Percentiles rank a stretch among this genome's conserved stretches.
phyloP scores from a whole-genome alignment of 1,140 invertebrate genomes.

The Drosophila chauvacae region DNA sequence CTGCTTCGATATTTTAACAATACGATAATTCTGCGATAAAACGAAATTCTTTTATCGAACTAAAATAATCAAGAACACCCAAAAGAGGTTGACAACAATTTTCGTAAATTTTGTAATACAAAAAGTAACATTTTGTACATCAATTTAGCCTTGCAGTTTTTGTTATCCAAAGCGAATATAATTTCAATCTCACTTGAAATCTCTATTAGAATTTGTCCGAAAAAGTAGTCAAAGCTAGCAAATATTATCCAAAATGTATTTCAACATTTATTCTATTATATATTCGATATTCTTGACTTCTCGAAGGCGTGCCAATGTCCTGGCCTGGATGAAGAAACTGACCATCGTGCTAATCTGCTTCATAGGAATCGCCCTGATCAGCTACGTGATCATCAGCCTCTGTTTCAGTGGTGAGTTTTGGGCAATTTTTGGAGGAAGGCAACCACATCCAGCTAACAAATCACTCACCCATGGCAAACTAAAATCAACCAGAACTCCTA shows the following conservation, averaged over 20 bases:
- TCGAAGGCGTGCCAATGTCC: conserved; percentile 72
- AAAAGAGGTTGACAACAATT: no score
- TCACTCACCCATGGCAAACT: conserved; percentile 65
- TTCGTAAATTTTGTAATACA: not conserved
- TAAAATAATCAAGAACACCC: no score
- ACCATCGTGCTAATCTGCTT: conserved; percentile 81
- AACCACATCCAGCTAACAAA: conserved; percentile 60
- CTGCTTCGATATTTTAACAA: not conserved
- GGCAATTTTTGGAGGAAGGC: not conserved
- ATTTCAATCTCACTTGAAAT: not conserved
- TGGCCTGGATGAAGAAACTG: conserved; percentile 83
- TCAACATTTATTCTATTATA: not conserved
- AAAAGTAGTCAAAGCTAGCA: not conserved
- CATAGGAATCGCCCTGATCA: conserved; percentile 78
- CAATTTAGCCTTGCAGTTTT: not conserved
- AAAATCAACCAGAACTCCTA: conserved; percentile 9
- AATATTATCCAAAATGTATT: not conserved
- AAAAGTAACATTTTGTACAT: not conserved
- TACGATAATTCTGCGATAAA: not conserved
- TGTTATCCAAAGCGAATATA: not conserved
- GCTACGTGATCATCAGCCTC: conserved; percentile 80
- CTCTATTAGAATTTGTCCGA: not conserved
- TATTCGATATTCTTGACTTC: conserved; percentile 8
- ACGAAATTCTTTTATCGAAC: no score
- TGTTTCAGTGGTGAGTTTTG: conserved; percentile 80